Base-by-base conservation (phyloP, 2,113 vertebrate species). In the Isurus oxyrinchus region DNA sequence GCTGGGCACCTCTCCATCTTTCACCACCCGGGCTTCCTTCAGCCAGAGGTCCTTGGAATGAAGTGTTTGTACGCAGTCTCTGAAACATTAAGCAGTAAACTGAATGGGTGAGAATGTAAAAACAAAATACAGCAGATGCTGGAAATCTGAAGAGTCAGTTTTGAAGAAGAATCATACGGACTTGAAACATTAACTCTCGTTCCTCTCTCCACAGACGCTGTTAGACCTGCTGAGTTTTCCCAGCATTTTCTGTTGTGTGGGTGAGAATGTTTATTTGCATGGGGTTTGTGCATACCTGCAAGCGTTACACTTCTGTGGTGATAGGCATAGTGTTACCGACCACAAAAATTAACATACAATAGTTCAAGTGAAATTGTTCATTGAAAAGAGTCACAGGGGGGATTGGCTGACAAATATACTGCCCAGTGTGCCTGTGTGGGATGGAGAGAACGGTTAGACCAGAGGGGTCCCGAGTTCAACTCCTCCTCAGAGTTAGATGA, bases 21-120 rank as follows among this genome's bases (percentile, higher is more conserved):
- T 97, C 97, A 99, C 99, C 61, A 99, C 99, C 25, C 98, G 97
- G 5, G 99, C 99, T 96, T 99, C 98, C 97, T 99, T 99, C 96
- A 99, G 97, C 99, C 99, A 99, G 0, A 98, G 99, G 97, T 99
- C 99, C 97, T 93, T 98, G 96, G 99, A 99, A 97, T 99, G 99
- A 95, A 99, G 97, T 0, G 98, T 99, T 96, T 99, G 99, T n/a
- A 99, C 97, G 7, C 99, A 99, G 87, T 99, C 99, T 97, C 99
- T 99, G 53, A 16, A 96, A 96, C 96, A 93, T 23, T 0, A 94
- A 97, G 79, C 96, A 96, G 31, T 55, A 96, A 31, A 63, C 25
- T 66, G 27, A 95, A 27, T 55, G 19, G 55, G 44, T 27, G 21
- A 76, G 27, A 10, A 35, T 21, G 23, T 10, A 27, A 7, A 76